These are phyloP conservation scores for Maccullochella peelii DNA, from an alignment of 2,113 vertebrate species.

Conservation along the genomic window DNA sequence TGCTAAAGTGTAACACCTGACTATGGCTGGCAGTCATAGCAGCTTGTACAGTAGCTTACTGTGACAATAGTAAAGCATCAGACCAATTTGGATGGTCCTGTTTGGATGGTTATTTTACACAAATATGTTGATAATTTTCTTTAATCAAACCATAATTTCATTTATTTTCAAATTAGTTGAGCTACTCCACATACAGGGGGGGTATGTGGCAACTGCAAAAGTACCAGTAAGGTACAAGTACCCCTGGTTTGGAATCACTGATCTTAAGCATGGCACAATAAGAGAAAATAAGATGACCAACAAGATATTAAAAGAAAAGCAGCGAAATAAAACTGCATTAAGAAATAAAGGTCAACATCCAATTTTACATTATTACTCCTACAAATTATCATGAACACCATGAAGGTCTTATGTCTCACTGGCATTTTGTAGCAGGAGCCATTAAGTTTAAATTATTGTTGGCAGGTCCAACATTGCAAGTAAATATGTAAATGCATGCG, in stretches of 20 bases:
- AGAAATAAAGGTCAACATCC: conserved; percentile 8
- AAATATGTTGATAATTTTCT: neutral
- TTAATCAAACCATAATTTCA: neutral
- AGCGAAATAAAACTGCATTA: neutral
- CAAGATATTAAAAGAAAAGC: neutral
- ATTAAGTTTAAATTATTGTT: conserved; percentile 11
- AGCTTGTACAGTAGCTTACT: neutral
- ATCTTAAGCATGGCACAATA: neutral
- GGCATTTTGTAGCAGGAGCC: conserved; percentile 3
- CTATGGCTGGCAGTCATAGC: neutral
- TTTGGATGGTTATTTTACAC: neutral
- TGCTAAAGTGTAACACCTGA: neutral
- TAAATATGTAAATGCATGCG: neutral
- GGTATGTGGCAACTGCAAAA: neutral
- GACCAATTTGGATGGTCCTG: neutral
- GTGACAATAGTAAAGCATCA: neutral
- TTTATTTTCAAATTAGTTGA: neutral
- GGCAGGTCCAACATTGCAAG: neutral
- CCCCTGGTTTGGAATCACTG: neutral
- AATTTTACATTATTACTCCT: neutral
- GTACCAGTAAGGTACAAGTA: neutral
- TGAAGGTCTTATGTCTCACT: neutral
- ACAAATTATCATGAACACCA: neutral
- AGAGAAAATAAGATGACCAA: neutral
- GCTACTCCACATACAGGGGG: neutral